These are phyloP conservation scores for Sparus aurata DNA, from an alignment of 2,797 vertebrate genomes.

Conservation along the genomic window DNA sequence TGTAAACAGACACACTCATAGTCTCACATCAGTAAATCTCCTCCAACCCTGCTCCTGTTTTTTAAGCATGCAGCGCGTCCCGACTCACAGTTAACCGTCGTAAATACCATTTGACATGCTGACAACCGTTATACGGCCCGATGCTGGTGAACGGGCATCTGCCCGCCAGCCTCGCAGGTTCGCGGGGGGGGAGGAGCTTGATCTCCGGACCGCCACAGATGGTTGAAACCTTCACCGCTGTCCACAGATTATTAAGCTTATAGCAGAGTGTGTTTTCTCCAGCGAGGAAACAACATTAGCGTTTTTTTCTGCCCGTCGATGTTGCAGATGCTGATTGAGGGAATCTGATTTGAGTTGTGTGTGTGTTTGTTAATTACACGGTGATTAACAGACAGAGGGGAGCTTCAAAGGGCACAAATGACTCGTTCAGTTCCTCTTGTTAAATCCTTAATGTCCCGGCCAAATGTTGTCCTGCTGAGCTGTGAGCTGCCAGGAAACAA, in stretches of 20 bases:
- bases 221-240: neutral
- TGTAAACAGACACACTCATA: constrained; percentile 54
- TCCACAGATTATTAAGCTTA: neutral
- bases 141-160: constrained; percentile 40
- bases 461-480: constrained; percentile 60
- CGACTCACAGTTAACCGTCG: constrained; percentile 58
- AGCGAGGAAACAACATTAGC: neutral
- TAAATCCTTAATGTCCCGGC: constrained; percentile 60
- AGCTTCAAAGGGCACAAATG: constrained; percentile 61
- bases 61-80: constrained; percentile 38
- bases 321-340: rapidly evolving
- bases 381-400: constrained; percentile 67
- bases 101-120: constrained; percentile 78
- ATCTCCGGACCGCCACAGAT: neutral
- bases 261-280: neutral
- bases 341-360: neutral
- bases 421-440: constrained; percentile 67
- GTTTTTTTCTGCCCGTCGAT: neutral
- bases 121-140: constrained; percentile 56
- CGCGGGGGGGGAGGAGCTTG: neutral
- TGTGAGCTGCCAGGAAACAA: constrained; percentile 8
- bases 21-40: constrained; percentile 42
- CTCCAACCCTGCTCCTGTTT: constrained; percentile 29
- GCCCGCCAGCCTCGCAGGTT: constrained; percentile 33
- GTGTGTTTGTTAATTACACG: constrained; percentile 45